These are phyloP conservation scores for Parasteatoda tepidariorum DNA, from an alignment of 1,140 invertebrate species.

Conservation along the genomic window DNA sequence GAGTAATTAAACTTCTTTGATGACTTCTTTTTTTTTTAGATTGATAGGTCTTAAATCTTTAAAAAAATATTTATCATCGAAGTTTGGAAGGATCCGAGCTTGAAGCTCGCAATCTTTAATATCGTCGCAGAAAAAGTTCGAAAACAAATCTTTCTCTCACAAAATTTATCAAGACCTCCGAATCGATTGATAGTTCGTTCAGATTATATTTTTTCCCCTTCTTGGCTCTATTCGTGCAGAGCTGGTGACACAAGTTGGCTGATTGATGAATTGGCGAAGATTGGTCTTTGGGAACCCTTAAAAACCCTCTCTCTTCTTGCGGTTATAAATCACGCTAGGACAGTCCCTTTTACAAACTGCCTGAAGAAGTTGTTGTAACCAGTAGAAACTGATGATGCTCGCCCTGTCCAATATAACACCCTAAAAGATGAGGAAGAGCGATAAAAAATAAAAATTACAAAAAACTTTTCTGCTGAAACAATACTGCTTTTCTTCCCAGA, in stretches of 20 bases:
- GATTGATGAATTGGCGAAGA: conserved; percentile 6
- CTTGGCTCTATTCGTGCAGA: not conserved
- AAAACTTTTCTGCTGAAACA: too few relatives aligned
- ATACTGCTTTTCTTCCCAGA: too few relatives aligned
- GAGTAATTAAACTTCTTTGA: too few relatives aligned
- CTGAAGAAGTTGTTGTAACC: not conserved
- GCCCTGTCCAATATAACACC: too few relatives aligned
- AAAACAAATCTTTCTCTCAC: not conserved
- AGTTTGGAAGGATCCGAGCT: too few relatives aligned
- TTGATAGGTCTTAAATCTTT: too few relatives aligned
- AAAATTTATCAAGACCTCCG: not conserved
- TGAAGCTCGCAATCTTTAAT: not conserved
- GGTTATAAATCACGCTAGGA: not conserved
- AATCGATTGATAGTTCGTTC: not conserved
- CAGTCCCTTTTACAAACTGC: not conserved
- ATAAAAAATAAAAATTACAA: too few relatives aligned
- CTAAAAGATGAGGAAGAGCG: too few relatives aligned
- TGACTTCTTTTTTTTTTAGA: too few relatives aligned
- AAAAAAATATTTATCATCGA: too few relatives aligned
- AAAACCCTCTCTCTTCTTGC: not conserved
- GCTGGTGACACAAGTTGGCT: not conserved
- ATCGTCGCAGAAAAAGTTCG: not conserved
- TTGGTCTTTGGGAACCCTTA: not conserved
- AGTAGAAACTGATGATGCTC: not conserved
- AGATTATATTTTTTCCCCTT: too few relatives aligned